Conservation (phyloP, 23 tunicate species). For the Oikopleura albicans region DNA sequence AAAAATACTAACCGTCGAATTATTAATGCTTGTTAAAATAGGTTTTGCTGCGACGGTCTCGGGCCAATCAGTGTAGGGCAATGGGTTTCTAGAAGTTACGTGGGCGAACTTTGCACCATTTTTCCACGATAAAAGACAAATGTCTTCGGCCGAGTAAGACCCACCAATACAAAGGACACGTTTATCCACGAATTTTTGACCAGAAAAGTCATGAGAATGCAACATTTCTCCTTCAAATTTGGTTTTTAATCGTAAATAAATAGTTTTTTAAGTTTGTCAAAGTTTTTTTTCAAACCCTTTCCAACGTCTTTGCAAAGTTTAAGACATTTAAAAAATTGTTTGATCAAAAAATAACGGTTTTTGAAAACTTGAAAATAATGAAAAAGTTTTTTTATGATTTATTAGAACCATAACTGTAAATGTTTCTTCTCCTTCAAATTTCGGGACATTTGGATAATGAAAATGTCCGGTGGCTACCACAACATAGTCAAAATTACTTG, state of each 20-base stretch:
- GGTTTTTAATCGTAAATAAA: no score
- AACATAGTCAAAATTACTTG: no score
- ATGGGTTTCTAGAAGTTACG: not conserved
- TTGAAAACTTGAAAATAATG: no score
- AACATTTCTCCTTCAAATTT: not conserved
- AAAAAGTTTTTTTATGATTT: no score
- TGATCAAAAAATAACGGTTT: no score
- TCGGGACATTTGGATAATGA: not conserved
- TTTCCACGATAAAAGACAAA: not conserved
- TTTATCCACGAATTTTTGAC: not conserved
- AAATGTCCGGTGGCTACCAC: not conserved
- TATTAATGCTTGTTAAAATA: not conserved
- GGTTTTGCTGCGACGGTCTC: not conserved
- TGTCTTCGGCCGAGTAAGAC: not conserved
- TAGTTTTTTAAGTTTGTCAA: no score
- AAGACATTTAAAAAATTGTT: no score
- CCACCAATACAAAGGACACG: not conserved
- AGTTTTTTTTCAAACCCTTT: no score
- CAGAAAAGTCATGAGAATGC: not conserved
- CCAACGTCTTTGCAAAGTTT: no score
- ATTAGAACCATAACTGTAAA: no score
- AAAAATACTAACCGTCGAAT: not conserved
- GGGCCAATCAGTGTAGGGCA: not conserved
- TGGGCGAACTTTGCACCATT: not conserved
- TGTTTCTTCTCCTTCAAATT: not conserved